Conservation (phyloP, 2,888 invertebrate species). For the Drosophila buzzatii region DNA sequence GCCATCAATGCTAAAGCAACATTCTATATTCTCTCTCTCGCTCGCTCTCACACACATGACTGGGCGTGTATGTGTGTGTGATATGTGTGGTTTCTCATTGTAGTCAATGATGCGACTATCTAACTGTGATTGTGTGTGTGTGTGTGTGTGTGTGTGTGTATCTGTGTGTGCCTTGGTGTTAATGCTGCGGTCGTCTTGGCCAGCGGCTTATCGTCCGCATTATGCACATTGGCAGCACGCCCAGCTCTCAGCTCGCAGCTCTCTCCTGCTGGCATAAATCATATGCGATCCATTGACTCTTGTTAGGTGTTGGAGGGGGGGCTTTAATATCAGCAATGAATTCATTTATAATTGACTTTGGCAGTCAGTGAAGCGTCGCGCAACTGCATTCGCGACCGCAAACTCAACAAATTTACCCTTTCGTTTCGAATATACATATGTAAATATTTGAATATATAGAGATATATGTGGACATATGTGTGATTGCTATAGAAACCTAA, state of each 20-base stretch:
- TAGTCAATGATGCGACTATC: constrained; percentile 28
- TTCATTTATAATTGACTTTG: constrained; percentile 56
- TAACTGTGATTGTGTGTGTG: background rate
- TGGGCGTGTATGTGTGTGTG: background rate
- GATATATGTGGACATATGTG: background rate
- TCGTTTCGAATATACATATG: background rate
- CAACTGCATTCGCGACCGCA: constrained; percentile 14
- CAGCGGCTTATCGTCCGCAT: constrained; percentile 58
- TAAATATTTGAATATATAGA: background rate
- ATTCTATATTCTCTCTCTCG: background rate
- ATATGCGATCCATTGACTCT: constrained; percentile 60
- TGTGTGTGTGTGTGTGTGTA: background rate
- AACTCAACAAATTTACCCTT: constrained; percentile 3
- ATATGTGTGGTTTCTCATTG: constrained; percentile 10
- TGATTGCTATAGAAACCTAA: background rate
- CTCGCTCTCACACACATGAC: background rate
- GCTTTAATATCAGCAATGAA: constrained; percentile 48
- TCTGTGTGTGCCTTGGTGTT: constrained; percentile 35
- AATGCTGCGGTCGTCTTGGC: constrained; percentile 55
- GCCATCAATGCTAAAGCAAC: constrained; percentile 17
- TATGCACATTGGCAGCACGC: constrained; percentile 56
- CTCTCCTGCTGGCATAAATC: constrained; percentile 31
- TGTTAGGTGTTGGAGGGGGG: constrained; percentile 33
- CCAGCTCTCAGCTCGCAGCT: background rate
- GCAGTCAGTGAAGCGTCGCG: constrained; percentile 30